Evolutionary conservation across 2,113 vertebrate genomes (phyloP).

Genomic region (Petroica traversi): DNA sequence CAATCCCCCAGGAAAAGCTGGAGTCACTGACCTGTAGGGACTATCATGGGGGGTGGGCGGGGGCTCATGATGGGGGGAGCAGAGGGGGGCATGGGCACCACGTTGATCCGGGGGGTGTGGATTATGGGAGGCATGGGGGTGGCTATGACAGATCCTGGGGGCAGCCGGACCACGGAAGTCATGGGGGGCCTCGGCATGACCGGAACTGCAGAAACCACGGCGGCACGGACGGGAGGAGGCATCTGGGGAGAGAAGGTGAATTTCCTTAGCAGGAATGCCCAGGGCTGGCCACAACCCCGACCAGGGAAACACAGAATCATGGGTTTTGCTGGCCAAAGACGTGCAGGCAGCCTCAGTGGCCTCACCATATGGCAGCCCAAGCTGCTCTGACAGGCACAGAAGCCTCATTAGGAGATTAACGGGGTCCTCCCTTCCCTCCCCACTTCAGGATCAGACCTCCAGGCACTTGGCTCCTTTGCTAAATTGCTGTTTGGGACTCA

Average conservation of each 20-base stretch:
- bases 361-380: neutral
- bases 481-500: neutral
- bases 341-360: neutral
- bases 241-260: constrained; percentile 70
- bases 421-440: neutral
- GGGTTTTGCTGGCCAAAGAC: neutral
- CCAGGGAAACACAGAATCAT: neutral
- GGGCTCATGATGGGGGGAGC: constrained; percentile 91
- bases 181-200: constrained; percentile 90
- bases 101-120: constrained; percentile 89
- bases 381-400: neutral
- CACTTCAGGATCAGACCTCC: fast-evolving
- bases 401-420: neutral
- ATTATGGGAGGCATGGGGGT: constrained; percentile 91
- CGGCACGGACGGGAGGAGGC: constrained; percentile 87
- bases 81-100: constrained; percentile 92
- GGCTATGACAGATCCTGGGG: constrained; percentile 86
- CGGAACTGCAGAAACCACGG: constrained; percentile 90
- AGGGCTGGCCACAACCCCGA: neutral
- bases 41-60: constrained; percentile 94
- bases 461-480: neutral
- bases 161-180: constrained; percentile 88
- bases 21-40: constrained; percentile 84
- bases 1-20: neutral
- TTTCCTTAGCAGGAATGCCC: neutral